Conservation (phyloP, 2,797 vertebrate species). For the Parauchenoglanis ngamensis region DNA sequence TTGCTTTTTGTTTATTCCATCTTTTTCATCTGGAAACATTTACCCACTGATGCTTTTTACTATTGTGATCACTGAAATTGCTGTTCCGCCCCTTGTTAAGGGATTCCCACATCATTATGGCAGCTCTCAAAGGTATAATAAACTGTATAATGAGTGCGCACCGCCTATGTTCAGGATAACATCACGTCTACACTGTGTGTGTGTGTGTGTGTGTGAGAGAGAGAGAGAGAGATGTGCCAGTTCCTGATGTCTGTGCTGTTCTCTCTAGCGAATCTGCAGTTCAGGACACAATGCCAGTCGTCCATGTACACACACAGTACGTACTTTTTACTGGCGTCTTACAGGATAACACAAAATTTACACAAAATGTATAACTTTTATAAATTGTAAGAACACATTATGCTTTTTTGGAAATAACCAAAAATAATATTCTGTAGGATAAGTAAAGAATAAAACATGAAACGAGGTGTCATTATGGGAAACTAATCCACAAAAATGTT, state of each 20-base stretch:
- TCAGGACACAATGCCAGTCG: not conserved
- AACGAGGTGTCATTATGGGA: not conserved
- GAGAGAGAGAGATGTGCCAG: not conserved
- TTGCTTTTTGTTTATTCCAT: conserved; percentile 30
- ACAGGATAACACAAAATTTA: not conserved
- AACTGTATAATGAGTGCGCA: conserved; percentile 19
- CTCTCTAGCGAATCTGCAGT: not conserved
- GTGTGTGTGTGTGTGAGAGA: not conserved
- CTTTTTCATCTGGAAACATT: conserved; percentile 31
- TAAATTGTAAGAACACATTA: not conserved
- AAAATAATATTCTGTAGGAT: not conserved
- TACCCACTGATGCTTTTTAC: conserved; percentile 44
- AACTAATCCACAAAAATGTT: not conserved
- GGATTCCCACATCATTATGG: conserved; percentile 47
- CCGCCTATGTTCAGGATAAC: conserved; percentile 8
- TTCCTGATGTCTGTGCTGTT: not conserved
- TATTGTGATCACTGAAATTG: conserved; percentile 40
- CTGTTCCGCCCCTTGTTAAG: conserved; percentile 30
- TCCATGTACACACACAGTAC: not conserved
- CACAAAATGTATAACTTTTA: not conserved
- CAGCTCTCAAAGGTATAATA: conserved; percentile 34
- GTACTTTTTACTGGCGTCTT: not conserved
- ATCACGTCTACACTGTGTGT: conserved; percentile 4
- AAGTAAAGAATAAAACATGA: not conserved
- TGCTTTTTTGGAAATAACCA: not conserved